A percentile compares a stretch with the other conserved stretches of the same genome.
Evolutionary conservation across 2,113 vertebrate species (phyloP).

Genomic region (Notothenia rossii): DNA sequence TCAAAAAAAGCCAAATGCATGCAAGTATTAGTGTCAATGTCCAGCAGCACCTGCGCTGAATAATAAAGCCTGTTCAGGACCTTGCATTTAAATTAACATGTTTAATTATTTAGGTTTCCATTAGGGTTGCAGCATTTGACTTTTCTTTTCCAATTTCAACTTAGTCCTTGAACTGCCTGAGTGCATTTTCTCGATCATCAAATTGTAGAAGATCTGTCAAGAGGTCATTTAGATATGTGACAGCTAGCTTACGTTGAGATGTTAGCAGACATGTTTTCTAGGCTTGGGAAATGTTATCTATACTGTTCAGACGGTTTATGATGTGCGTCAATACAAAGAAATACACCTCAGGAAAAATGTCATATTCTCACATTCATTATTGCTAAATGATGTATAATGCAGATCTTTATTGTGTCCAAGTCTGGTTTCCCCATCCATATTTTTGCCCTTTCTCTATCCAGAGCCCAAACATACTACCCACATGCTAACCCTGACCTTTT

Average conservation of each 20-base stretch:
- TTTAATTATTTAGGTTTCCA: slow-evolving; percentile 4
- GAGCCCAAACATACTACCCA: too few species aligned
- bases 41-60: neutral
- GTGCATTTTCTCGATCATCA: neutral
- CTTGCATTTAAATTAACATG: slow-evolving; percentile 13
- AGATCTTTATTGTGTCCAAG: too few species aligned
- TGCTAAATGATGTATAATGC: neutral
- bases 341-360: neutral
- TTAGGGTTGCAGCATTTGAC: neutral
- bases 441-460: too few species aligned
- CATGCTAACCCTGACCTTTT: too few species aligned
- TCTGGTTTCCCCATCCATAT: too few species aligned
- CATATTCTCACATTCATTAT: neutral
- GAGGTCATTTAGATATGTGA: neutral
- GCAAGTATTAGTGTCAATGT: neutral
- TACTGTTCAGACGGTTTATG: neutral
- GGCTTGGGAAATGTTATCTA: neutral
- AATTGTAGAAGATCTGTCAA: neutral
- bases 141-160: neutral
- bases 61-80: neutral
- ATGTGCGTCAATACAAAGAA: too few species aligned
- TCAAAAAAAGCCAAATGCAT: neutral
- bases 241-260: neutral
- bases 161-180: too few species aligned
- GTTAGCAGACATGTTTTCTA: neutral